Evolutionary conservation across 2,797 vertebrate species (phyloP).

Genomic region (Pangasius mekongensis): DNA sequence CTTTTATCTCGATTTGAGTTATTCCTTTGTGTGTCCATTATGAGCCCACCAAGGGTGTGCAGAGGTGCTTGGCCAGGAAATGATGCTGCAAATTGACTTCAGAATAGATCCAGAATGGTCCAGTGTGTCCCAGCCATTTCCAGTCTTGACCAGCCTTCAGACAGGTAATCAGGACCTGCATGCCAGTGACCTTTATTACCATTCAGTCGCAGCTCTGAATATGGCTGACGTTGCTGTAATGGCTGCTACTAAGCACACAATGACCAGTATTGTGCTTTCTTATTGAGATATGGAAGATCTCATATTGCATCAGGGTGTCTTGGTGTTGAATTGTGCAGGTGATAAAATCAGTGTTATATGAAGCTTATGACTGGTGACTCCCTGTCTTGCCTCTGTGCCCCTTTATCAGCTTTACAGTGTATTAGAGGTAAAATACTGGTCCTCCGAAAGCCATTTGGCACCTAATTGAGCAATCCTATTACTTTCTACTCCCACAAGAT

Average conservation of each 20-base stretch:
- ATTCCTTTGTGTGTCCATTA: conserved; percentile 35
- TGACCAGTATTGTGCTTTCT: conserved; percentile 51
- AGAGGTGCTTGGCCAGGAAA: conserved; percentile 47
- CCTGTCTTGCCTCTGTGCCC: conserved; percentile 69
- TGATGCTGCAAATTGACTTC: conserved; percentile 51
- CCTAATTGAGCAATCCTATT: conserved; percentile 84
- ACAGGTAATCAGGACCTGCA: conserved; percentile 41
- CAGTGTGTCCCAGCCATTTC: conserved; percentile 47
- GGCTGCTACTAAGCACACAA: conserved; percentile 52
- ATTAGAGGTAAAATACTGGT: conserved; percentile 80
- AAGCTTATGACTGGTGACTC: conserved; percentile 76
- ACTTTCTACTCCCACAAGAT: conserved; percentile 78
- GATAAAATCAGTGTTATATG: conserved; percentile 76
- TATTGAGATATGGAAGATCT: conserved; percentile 67
- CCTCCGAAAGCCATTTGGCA: conserved; percentile 82
- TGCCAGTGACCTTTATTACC: conserved; percentile 48
- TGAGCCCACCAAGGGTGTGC: conserved; percentile 37
- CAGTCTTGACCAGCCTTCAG: conserved; percentile 47
- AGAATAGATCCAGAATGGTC: conserved; percentile 34
- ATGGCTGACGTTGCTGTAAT: conserved; percentile 51
- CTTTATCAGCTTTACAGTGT: conserved; percentile 74
- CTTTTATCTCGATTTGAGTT: conserved; percentile 41
- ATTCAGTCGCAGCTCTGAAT: conserved; percentile 25
- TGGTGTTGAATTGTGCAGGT: conserved; percentile 71
- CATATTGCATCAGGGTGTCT: conserved; percentile 59